phyloP scores from a whole-genome alignment of 2,888 invertebrate genomes.

The Platycheirus albimanus region DNA sequence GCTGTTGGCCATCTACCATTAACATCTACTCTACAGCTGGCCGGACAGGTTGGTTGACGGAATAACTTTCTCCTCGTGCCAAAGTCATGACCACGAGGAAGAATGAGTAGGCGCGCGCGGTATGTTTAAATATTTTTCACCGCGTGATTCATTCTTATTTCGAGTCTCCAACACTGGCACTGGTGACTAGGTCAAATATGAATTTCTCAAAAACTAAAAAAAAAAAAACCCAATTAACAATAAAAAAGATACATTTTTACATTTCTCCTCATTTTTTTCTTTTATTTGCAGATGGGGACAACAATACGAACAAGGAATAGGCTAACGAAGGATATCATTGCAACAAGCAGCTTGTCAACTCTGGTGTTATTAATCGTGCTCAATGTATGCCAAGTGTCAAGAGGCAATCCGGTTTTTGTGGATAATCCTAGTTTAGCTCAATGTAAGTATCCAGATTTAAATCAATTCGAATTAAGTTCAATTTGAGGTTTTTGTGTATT shows the following conservation, averaged over 20 bases:
- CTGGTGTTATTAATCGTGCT: conserved; percentile 70
- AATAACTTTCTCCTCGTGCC: conserved; percentile 68
- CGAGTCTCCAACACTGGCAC: not conserved
- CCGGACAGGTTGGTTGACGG: conserved; percentile 58
- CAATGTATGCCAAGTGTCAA: conserved; percentile 76
- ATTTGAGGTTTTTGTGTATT: conserved; percentile 37
- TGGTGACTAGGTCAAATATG: conserved; percentile 60
- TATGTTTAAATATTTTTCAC: conserved; percentile 31
- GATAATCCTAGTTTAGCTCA: conserved; percentile 83
- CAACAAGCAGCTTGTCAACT: conserved; percentile 36
- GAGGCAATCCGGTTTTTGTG: conserved; percentile 81
- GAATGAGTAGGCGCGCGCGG: conserved; percentile 48
- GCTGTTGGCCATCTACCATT: conserved; percentile 50
- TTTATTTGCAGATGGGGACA: conserved; percentile 79
- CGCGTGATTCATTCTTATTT: conserved; percentile 49
- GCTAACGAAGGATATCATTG: conserved; percentile 53
- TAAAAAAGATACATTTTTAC: conserved; percentile 43
- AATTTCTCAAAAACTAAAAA: conserved; percentile 27
- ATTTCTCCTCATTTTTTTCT: no score
- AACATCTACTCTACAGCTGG: no score
- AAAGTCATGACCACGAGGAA: conserved; percentile 59
- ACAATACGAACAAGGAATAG: conserved; percentile 70
- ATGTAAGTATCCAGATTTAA: conserved; percentile 79
- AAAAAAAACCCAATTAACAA: not conserved
- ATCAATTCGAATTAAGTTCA: conserved; percentile 25